These are phyloP conservation scores for Ispidina picta DNA, from an alignment of 2,797 vertebrate genomes.

Conservation along the genomic window DNA sequence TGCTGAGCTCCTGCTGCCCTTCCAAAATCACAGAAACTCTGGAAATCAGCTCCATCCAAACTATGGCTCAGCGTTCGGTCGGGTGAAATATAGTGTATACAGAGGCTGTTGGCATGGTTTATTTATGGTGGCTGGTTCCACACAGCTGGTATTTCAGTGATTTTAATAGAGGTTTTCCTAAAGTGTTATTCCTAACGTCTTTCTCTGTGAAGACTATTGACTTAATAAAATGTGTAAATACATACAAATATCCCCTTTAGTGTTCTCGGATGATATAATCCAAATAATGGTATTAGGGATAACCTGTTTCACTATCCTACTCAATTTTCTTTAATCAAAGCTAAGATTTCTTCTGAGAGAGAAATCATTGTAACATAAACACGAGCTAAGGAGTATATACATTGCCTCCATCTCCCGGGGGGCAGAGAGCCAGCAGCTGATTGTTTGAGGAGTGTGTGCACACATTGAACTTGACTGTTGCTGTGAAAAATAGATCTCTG, in stretches of 20 bases:
- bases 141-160: neutral
- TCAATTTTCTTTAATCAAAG: conserved; percentile 23
- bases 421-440: neutral
- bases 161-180: neutral
- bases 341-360: conserved; percentile 10
- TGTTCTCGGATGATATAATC: neutral
- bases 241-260: neutral
- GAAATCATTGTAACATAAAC: conserved; percentile 55
- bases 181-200: neutral
- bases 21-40: neutral
- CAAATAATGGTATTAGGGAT: neutral
- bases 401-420: neutral
- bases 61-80: neutral
- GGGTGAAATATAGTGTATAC: neutral
- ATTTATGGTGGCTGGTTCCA: neutral
- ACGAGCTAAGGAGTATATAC: neutral
- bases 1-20: neutral
- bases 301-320: neutral
- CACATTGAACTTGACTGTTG: neutral
- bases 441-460: neutral
- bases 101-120: neutral
- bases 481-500: neutral
- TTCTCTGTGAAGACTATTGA: neutral
- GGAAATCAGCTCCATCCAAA: neutral
- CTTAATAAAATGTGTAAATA: neutral